A percentile compares a stretch with the other conserved stretches of the same genome.
These are phyloP conservation scores for Dorcus parallelipipedus DNA, from an alignment of 2,888 invertebrate species.

Conservation along the genomic window DNA sequence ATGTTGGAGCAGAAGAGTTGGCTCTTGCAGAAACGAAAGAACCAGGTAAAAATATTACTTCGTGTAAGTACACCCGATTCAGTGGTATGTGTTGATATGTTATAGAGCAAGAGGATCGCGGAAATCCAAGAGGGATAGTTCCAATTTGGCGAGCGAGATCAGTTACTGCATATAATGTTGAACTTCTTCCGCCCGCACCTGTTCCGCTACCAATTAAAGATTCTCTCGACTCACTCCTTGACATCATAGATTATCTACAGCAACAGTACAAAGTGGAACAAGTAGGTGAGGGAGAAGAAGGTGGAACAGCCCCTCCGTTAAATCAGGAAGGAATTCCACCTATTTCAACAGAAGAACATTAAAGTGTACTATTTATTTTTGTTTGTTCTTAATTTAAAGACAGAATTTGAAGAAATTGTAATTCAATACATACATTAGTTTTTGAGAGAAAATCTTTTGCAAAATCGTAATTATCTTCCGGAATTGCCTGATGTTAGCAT, in stretches of 20 bases:
- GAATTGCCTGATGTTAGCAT: conserved; percentile 59
- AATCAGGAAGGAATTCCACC: neutral
- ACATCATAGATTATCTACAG: conserved; percentile 50
- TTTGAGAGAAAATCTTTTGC: neutral
- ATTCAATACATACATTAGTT: conserved; percentile 14
- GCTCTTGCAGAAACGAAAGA: conserved; percentile 53
- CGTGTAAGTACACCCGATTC: conserved; percentile 1
- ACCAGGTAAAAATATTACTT: conserved; percentile 18
- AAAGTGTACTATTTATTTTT: neutral
- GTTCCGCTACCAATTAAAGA: conserved; percentile 63
- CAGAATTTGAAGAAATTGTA: conserved; percentile 5
- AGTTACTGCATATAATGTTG: conserved; percentile 64
- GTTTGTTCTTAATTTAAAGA: neutral
- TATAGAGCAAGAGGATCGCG: conserved; percentile 33
- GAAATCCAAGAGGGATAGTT: conserved; percentile 43
- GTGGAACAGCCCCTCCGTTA: neutral
- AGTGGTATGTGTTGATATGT: neutral
- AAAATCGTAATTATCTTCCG: conserved; percentile 31
- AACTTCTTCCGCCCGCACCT: conserved; percentile 68
- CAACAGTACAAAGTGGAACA: conserved; percentile 46
- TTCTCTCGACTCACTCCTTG: conserved; percentile 56
- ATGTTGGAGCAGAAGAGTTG: conserved; percentile 48
- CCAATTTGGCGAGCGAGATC: conserved; percentile 68
- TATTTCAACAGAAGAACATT: neutral
- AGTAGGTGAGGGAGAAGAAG: conserved; percentile 35